Base-by-base conservation (phyloP, 2,888 invertebrate genomes). In the Spodoptera exigua region DNA sequence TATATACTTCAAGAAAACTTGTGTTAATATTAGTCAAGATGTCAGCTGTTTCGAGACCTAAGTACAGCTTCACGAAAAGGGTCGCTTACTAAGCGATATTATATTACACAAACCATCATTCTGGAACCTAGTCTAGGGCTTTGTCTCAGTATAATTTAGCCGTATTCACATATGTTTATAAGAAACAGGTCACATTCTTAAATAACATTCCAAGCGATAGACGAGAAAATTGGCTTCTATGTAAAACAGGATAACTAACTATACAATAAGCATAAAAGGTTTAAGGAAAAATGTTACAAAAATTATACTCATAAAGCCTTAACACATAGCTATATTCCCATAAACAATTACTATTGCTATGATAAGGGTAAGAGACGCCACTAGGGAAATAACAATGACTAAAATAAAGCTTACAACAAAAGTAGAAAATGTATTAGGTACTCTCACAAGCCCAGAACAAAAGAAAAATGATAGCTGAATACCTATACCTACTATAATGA, bases 301-400 rank as follows among this genome's bases (percentile, higher is more conserved):
- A 3, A 2, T 2, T 18, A 3, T 18, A 18, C 3, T 27, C 9
- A 5, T 7, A 9, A n/a, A 27, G 27, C 27, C 27, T 9, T 5
- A 27, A 27, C 27, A 27, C 7, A 27, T 9, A 27, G 3, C 2
- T 1, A 27, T 27, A 7, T 27, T 27, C 27, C 27, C 47, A 17
- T 18, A 32, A 40, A 12, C 47, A 44, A 48, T 13, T 27, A 40
- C 18, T 35, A 32, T 34, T 21, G 37, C 17, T n/a, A 27, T 61
- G 70, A 63, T 13, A 49, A 69, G 63, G 69, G 63, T 69, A 48
- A 39, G 39, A 45, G 14, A 44, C 11, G 21, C 16, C 63, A 40
- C 63, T 39, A 16, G 63, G 63, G 63, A 63, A 63, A 63, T 69
- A 12, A 69, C 47, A 34, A 44, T 48, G 44, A 69, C 35, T 45